phyloP scores from a whole-genome alignment of 2,888 invertebrate genomes.

The Polymixis lichenea region DNA sequence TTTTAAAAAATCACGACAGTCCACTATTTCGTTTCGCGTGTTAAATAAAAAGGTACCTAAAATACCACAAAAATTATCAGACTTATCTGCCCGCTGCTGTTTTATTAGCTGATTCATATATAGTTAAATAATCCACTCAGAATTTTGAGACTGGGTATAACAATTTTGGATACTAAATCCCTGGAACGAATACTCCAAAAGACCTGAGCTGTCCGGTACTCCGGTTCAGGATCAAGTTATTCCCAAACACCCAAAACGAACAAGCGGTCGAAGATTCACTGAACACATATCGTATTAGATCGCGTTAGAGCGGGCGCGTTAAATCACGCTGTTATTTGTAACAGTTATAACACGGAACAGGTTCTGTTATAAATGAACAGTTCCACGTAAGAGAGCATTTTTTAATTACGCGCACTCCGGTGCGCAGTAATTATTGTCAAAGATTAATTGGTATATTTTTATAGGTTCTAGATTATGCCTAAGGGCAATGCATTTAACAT shows the following conservation, averaged over 20 bases:
- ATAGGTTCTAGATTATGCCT: conserved; percentile 26
- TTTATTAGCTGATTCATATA: too few relatives aligned
- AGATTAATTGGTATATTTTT: conserved; percentile 70
- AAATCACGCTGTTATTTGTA: conserved; percentile 82
- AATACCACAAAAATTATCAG: neutral
- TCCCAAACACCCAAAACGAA: conserved; percentile 54
- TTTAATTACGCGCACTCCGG: too few relatives aligned
- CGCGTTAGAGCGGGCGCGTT: conserved; percentile 75
- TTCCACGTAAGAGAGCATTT: conserved; percentile 80
- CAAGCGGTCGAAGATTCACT: conserved; percentile 72
- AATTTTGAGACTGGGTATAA: neutral
- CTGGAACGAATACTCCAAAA: conserved; percentile 16
- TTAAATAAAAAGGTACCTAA: neutral
- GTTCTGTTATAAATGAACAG: conserved; percentile 86
- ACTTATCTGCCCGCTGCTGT: too few relatives aligned
- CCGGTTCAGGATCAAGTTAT: conserved; percentile 63
- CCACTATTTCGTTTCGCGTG: too few relatives aligned
- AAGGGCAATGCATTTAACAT: neutral
- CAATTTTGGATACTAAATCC: conserved; percentile 7
- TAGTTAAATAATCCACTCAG: neutral
- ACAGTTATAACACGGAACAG: conserved; percentile 77
- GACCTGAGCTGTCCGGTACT: conserved; percentile 52
- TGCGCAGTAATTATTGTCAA: conserved; percentile 82
- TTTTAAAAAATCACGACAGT: too few relatives aligned
- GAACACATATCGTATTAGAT: conserved; percentile 77